Base-by-base conservation (phyloP, 2,113 vertebrate species). In the Tyto alba region DNA sequence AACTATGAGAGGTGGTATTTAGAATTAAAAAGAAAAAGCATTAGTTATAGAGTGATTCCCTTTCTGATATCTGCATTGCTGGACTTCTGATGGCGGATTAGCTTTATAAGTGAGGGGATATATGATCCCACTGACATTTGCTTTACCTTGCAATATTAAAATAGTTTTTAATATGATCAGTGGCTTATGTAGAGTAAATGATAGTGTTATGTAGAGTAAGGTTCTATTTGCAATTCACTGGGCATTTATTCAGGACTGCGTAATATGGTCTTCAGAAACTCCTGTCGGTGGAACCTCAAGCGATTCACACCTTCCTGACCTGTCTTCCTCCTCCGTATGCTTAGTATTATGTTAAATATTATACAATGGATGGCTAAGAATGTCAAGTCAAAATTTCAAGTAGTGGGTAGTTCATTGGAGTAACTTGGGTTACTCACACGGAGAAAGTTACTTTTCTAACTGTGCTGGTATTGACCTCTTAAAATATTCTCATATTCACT, bases 11-110 rank as follows among this genome's bases (percentile, higher is more conserved):
- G 30, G 27, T 43, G 60, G 6, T 68, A 87, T 91, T 92, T 75
- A 52, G 36, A 71, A 87, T 50, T 48, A 63, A 81, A 86, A 95
- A 67, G 56, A 74, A 87, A 89, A 89, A 67, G 10, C 47, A 43
- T 47, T 74, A 74, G 67, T 88, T 92, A 81, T 47, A 77, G n/a
- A 90, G 80, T 55, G 41, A 84, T 74, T 78, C 30, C 25, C 26
- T 84, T 90, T 87, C 89, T 79, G 77, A 89, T 57, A 85, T 53
- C 87, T 91, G 87, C 66, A 79, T 90, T 95, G 72, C 32, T 71
- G 52, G 60, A 93, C 60, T 78, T 89, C 10, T 60, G 76, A 84
- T 55, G 41, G 52, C 50, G 93, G 45, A 52, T 73, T 26, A 89
- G 76, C 17, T 81, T 89, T 78, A 8, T 29, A 92, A 95, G 29